A percentile compares a stretch with the other conserved stretches of the same genome.
Evolutionary conservation across 2,888 invertebrate species (phyloP).

Genomic region (Tanytarsus gracilentus): DNA sequence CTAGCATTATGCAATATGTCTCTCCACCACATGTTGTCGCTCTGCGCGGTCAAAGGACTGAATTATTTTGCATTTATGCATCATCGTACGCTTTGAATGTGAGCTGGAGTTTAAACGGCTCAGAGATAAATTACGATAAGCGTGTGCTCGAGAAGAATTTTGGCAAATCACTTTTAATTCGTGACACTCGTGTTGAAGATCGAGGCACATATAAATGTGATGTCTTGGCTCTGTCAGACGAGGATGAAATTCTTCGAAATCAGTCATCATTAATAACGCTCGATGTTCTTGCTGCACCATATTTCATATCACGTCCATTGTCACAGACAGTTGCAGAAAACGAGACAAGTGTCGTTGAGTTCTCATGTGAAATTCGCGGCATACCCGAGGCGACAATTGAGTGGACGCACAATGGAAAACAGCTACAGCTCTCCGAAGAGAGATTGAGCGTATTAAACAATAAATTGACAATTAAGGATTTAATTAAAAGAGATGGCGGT

Average conservation of each 20-base stretch:
- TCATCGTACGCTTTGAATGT: not conserved
- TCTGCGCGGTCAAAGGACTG: slow-evolving; percentile 7
- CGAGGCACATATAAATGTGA: not conserved
- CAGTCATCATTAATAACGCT: slow-evolving; percentile 2
- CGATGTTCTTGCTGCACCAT: not conserved
- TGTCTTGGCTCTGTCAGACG: not conserved
- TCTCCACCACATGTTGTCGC: not conserved
- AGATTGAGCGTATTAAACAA: slow-evolving; percentile 3
- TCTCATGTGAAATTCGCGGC: not conserved
- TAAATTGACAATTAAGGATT: slow-evolving; percentile 9
- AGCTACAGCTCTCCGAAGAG: not conserved
- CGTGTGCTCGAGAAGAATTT: not conserved
- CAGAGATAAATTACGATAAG: not conserved
- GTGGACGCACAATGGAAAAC: slow-evolving; percentile 6
- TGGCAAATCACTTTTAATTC: slow-evolving; percentile 9
- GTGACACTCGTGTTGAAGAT: not conserved
- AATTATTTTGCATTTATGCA: slow-evolving; percentile 17
- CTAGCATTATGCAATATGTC: not conserved
- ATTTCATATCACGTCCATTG: not conserved
- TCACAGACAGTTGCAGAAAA: not conserved
- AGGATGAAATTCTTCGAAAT: not conserved
- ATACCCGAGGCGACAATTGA: not conserved
- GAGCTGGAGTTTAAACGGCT: not conserved
- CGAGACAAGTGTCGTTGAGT: not conserved
- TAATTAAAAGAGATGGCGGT: slow-evolving; percentile 4